Base-by-base conservation (phyloP, 2,888 invertebrate genomes). In the Luperina testacea region DNA sequence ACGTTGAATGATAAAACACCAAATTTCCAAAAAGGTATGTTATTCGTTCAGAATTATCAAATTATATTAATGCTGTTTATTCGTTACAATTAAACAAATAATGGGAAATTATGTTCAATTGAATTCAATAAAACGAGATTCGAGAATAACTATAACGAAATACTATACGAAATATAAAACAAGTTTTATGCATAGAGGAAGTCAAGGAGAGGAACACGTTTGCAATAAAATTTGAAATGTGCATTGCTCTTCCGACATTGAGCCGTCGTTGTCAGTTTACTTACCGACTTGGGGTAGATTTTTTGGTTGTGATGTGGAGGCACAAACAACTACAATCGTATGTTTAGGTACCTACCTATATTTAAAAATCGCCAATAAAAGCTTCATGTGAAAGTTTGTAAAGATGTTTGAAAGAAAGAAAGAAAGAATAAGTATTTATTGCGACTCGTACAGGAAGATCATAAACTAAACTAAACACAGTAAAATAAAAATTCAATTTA, bases 141-240 rank as follows among this genome's bases (percentile, higher is more conserved):
- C 17, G 27, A 20, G 38, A n/a, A 61, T 53, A 72, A 53, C 15
- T 20, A 61, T 53, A 72, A 53, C 15, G 61, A 70, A 70, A 70
- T 70, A 53, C 61, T 65, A 61, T 20, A 13, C 13, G 27, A 51
- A 72, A 38, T 63, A 51, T 84, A 72, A 70, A 83, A 71, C 45
- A 20, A 67, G 48, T 72, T 74, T 74, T 48, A 72, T 80, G n/a
- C 13, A 83, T 15, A 65, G 57, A 69, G n/a, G n/a, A 83, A 83
- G 69, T 27, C 32, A 48, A 27, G 38, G 13, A 72, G 64, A 70
- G 45, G 68, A 61, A 65, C 75, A 72, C 61, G 63, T 72, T 72
- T 84, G 74, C 48, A 81, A 73, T 85, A 81, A 83, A 83, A 72
- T 72, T 85, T 85, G 13, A 85, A 69, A 85, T 75, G 85, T 75